These are phyloP conservation scores for Holacanthus passer DNA, from an alignment of 2,113 vertebrate genomes.

Conservation along the genomic window DNA sequence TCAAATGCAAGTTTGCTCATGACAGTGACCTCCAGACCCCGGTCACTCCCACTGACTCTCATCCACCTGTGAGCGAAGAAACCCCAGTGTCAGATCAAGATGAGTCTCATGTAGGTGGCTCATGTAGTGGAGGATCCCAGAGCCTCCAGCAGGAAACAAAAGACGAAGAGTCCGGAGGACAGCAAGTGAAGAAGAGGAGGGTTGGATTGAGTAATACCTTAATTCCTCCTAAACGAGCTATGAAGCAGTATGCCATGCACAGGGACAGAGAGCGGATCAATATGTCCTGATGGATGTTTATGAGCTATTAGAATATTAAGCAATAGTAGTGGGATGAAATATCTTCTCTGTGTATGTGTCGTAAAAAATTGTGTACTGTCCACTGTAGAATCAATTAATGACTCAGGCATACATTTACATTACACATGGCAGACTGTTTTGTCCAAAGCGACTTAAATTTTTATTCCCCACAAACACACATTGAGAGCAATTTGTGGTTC, in stretches of 20 bases:
- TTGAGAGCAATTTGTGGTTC: neutral
- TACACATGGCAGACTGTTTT: neutral
- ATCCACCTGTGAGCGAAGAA: slow-evolving; percentile 16
- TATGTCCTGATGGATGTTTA: slow-evolving; percentile 51
- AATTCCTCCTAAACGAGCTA: slow-evolving; percentile 84
- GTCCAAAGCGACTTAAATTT: neutral
- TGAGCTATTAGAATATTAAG: neutral
- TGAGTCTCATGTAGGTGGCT: neutral
- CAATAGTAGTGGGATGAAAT: neutral
- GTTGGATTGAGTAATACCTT: slow-evolving; percentile 85
- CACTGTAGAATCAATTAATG: neutral
- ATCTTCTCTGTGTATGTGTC: neutral
- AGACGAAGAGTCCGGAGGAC: slow-evolving; percentile 59
- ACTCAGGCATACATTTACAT: slow-evolving; percentile 10
- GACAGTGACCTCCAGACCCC: slow-evolving; percentile 85
- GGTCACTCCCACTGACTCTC: slow-evolving; percentile 10
- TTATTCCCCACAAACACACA: neutral
- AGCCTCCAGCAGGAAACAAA: slow-evolving; percentile 5
- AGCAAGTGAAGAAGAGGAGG: slow-evolving; percentile 77
- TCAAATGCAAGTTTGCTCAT: slow-evolving; percentile 87
- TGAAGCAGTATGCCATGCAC: slow-evolving; percentile 81
- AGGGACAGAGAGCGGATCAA: slow-evolving; percentile 67
- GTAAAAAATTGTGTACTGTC: neutral
- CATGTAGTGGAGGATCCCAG: slow-evolving; percentile 11
- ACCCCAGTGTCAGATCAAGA: slow-evolving; percentile 4